Evolutionary conservation across 2,888 invertebrate species (phyloP), one percentile per base, ranked within the genome.

Genomic region (Rhagophthalmus giganteus): DNA sequence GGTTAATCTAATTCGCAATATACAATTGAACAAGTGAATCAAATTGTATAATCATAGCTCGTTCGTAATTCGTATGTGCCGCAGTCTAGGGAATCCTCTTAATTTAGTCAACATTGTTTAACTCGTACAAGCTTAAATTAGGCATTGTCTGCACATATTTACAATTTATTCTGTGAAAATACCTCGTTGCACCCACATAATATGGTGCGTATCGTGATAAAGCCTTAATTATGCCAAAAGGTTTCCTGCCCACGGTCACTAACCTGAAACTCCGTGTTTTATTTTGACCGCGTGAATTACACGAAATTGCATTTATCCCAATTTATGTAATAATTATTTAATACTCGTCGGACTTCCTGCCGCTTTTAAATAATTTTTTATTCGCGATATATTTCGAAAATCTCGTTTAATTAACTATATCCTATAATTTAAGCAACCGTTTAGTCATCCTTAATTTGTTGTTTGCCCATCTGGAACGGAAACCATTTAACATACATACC

Each of bases 111-210:
- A 46, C 39, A 38, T 46, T 46, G 38, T 46, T 46, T 25, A 26
- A 33, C 20, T 39, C 30, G 28, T 37, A 32, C 15, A 12, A 15
- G 48, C 24, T 40, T 48, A 40, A 48, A 48, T 48, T 48, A 39
- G 48, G 34, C 40, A 48, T 40, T 40, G 48, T 48, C 25, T 48
- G 34, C 40, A 35, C 42, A 42, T 48, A 41, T 48, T 48, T 48
- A 48, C 20, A 41, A 48, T 40, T 48, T 40, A 48, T 28, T 41
- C 40, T 48, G 40, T 30, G 48, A 48, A 48, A 48, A 48, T 41
- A 14, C 34, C 25, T 48, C 13, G 25, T 20, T 48, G 33, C 40
- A 39, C 48, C 27, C 30, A 30, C 24, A 35, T 32, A 37, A 37
- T 37, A 25, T 45, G 30, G 10, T 32, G 38, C 20, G 15, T 39